These are phyloP conservation scores for Syngnathus typhle DNA, from an alignment of 2,113 vertebrate species.

Conservation along the genomic window DNA sequence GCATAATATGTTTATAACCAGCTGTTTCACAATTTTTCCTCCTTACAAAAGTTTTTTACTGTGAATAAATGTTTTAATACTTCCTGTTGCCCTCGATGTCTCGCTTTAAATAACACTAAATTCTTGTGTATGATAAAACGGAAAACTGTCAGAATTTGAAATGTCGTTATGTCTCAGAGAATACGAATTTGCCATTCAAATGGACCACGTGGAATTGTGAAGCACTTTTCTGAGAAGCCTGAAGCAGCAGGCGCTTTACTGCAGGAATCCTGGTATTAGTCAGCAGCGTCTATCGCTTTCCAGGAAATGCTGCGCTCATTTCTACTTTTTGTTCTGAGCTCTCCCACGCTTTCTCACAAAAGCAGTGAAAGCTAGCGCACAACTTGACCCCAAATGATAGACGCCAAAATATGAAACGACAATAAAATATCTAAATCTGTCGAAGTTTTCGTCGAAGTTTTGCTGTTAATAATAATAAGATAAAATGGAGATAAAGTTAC, in stretches of 20 bases:
- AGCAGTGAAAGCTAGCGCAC: conserved; percentile 14
- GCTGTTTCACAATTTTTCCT: not conserved
- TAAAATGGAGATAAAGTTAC: not conserved
- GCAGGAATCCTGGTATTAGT: conserved; percentile 53
- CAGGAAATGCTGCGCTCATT: conserved; percentile 54
- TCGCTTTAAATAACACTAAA: too few species aligned
- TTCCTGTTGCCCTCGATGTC: not conserved
- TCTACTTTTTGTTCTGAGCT: conserved; percentile 8
- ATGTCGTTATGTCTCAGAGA: too few species aligned
- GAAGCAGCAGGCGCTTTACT: conserved; percentile 31
- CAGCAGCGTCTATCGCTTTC: conserved; percentile 54
- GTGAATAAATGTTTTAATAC: conserved; percentile 42
- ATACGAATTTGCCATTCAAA: not conserved
- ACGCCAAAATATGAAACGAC: not conserved
- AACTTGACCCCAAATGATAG: conserved; percentile 8
- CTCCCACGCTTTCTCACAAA: not conserved
- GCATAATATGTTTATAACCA: not conserved
- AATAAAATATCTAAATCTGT: not conserved
- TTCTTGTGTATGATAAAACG: not conserved
- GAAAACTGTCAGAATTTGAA: not conserved
- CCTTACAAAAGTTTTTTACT: not conserved
- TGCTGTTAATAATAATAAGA: too few species aligned
- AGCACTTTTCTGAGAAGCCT: conserved; percentile 5
- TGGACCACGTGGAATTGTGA: conserved; percentile 17
- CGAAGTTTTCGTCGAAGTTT: too few species aligned